Evolutionary conservation across 2,113 vertebrate genomes (phyloP).

Genomic region (Lepidothrix coronata): DNA sequence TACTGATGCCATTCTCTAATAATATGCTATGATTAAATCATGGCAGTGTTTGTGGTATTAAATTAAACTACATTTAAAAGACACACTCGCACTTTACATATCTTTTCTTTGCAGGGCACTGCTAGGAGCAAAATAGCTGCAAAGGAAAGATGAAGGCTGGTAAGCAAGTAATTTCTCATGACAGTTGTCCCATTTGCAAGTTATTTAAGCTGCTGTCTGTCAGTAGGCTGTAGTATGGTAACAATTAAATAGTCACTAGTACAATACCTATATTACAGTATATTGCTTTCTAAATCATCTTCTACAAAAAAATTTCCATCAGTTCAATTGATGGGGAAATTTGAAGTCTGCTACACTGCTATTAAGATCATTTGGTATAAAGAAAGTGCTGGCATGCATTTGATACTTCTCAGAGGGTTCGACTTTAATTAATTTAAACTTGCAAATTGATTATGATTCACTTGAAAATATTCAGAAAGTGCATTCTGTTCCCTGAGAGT

Average conservation of each 20-base stretch:
- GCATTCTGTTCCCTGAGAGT: background rate
- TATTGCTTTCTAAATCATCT: background rate
- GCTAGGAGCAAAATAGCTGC: background rate
- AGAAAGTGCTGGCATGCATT: background rate
- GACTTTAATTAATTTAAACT: constrained; percentile 13
- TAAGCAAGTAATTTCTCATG: background rate
- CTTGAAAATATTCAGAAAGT: background rate
- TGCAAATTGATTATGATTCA: background rate
- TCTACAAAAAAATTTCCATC: background rate
- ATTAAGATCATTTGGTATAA: background rate
- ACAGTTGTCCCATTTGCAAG: background rate
- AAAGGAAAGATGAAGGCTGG: background rate
- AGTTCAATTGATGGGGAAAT: background rate
- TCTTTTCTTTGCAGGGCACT: background rate
- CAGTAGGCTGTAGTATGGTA: background rate
- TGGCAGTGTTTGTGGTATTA: background rate
- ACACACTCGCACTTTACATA: background rate
- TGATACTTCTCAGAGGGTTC: background rate
- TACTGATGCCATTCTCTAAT: background rate
- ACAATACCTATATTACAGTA: background rate
- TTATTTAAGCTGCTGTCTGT: background rate
- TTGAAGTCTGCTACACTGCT: background rate
- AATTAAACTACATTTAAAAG: background rate
- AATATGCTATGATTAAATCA: background rate
- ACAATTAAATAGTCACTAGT: background rate